Base-by-base conservation (phyloP, 2,888 invertebrate genomes). In the Eustalomyia histrio region DNA sequence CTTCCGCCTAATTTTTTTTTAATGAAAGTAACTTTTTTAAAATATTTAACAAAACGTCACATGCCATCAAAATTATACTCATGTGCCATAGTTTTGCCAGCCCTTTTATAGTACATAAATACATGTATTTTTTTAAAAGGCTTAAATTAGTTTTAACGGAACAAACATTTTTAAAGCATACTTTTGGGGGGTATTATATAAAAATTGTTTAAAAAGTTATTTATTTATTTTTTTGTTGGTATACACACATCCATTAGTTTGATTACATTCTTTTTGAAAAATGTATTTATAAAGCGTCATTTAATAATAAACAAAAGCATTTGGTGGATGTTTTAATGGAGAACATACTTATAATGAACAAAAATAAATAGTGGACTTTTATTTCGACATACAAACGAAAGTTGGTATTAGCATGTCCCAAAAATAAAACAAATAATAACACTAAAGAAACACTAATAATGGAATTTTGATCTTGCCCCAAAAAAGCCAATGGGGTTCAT, bases 241-340 rank as follows among this genome's bases (percentile, higher is more conserved):
- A 33, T 57, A 50, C n/a, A 43, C 16, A 63, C 61, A 47, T 68
- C 72, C 76, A 76, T 76, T 80, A 80, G 72, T 58, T 79, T 72
- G 67, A 80, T 80, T 72, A 76, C 61, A 50, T 76, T 69, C 17
- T 21, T 61, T 14, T 55, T 12, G 52, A 58, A 65, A 55, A 61
- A 10, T 16, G n/a, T 14, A 14, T 55, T 12, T 21, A 14, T 24
- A 14, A 14, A 21, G 33, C 12, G 39, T 39, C 7, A 67, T 65
- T 65, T 29, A 52, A 35, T 53, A 35, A 35, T 65, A 17, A 53
- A 35, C 6, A 17, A 64, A 50, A 6, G 39, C 12, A 10, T 14
- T 12, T 39, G 39, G 10, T 10, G 39, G 39, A 6, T 39, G 39
- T 39, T 39, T 39, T 39, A 2, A 39, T 39, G 39, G 12, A 39